Conservation (phyloP, 2,888 invertebrate genomes). For the Onthophagus sagittarius region DNA sequence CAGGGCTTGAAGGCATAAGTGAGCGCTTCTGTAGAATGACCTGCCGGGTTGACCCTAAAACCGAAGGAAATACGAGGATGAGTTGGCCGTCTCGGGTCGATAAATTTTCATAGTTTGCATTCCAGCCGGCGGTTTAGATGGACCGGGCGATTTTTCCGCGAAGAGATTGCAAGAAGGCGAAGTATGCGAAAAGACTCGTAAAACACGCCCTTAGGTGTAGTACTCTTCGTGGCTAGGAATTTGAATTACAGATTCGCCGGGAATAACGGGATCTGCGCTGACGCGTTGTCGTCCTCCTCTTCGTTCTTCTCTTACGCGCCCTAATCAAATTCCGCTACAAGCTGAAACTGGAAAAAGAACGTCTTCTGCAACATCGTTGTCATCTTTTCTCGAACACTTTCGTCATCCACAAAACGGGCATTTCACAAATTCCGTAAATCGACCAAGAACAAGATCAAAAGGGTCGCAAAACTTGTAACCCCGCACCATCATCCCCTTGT, state of each 20-base stretch:
- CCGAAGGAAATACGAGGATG: background rate
- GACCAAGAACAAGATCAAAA: conserved; percentile 14
- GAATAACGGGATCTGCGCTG: background rate
- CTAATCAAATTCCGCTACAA: background rate
- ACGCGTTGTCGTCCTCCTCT: background rate
- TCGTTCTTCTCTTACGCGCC: background rate
- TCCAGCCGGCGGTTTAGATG: background rate
- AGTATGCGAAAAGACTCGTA: background rate
- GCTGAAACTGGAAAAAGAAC: background rate
- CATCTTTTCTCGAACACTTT: background rate
- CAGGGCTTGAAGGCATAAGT: background rate
- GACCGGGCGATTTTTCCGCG: background rate
- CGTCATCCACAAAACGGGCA: background rate
- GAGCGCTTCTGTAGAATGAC: background rate
- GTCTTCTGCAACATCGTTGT: no score
- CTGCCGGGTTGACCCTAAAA: background rate
- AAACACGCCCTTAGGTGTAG: background rate
- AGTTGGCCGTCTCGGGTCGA: background rate
- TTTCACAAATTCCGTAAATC: background rate
- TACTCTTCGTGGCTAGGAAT: background rate
- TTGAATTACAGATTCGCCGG: background rate
- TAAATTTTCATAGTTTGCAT: background rate
- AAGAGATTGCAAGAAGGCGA: background rate
- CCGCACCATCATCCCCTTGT: conserved; percentile 17
- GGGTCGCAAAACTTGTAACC: conserved; percentile 14